These are phyloP conservation scores for Drosophila lowei DNA, from an alignment of 1,140 invertebrate species.

Conservation along the genomic window DNA sequence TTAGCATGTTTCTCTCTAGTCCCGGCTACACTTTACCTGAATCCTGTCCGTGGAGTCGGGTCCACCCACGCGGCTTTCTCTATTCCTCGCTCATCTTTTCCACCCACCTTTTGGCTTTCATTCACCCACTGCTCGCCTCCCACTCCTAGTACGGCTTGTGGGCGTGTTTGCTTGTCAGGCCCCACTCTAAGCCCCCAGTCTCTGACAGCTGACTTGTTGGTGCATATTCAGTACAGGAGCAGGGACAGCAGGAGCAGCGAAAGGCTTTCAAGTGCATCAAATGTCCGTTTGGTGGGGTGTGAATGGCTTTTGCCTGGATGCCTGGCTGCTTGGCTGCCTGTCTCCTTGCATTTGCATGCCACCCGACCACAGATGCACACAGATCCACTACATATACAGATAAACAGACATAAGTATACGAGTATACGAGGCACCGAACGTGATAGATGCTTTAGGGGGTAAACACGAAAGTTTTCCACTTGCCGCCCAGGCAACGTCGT, in stretches of 20 bases:
- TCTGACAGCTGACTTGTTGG: slow-evolving; percentile 69
- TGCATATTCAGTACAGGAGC: slow-evolving; percentile 30
- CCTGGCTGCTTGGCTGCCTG: slow-evolving; percentile 21
- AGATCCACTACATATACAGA: background rate
- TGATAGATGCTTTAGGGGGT: slow-evolving; percentile 29
- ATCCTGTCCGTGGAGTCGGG: background rate
- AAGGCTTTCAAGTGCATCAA: slow-evolving; percentile 76
- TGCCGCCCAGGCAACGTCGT: slow-evolving; percentile 28
- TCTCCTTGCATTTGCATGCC: slow-evolving; percentile 45
- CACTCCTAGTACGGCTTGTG: slow-evolving; percentile 1
- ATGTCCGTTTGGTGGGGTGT: slow-evolving; percentile 62
- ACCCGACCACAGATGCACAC: slow-evolving; percentile 18
- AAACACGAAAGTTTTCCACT: slow-evolving; percentile 58
- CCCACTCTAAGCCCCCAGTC: slow-evolving; percentile 1
- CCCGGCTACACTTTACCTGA: slow-evolving; percentile 34
- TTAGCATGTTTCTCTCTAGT: slow-evolving; percentile 41
- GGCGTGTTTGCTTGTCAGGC: slow-evolving; percentile 57
- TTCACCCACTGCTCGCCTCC: slow-evolving; percentile 18
- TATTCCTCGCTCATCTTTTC: background rate
- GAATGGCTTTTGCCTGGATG: slow-evolving; percentile 39
- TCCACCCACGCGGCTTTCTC: slow-evolving; percentile 10
- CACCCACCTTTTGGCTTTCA: slow-evolving; percentile 42
- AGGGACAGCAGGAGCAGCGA: slow-evolving; percentile 26
- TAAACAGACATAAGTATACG: background rate
- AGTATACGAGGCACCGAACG: background rate